Evolutionary conservation across 2,113 vertebrate species (phyloP), one percentile per base, ranked within the genome.

Genomic region (Apaloderma vittatum): DNA sequence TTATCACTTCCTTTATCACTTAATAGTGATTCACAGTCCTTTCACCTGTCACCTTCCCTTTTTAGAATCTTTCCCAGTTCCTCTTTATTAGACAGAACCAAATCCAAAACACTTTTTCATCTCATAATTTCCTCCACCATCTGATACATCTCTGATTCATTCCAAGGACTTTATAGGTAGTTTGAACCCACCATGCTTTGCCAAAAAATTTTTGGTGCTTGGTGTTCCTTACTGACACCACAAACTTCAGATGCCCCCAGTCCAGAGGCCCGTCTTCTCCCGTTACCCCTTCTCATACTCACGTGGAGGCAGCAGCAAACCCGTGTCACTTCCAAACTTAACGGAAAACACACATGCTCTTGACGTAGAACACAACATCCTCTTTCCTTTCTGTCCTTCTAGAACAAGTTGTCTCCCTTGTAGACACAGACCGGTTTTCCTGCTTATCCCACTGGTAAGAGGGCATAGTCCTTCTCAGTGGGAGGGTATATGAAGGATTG

Each of bases 91-190:
- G 26, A 40, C 15, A 74, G 51, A 91, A 58, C 6, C 48, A 81
- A 79, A 87, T 37, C 21, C 32, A 61, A 51, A 88, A 1, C 16
- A 40, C 9, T 70, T 62, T 8, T 0, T 83, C 22, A 86, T 24
- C 29, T 68, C 59, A 37, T 20, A 22, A 62, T 51, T 86, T 83
- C 36, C 34, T 63, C 16, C 32, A 23, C 16, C 4, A 2, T 77
- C 77, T 1, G 1, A 63, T 55, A 37, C 0, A 0, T 24, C 37
- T 8, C 23, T 51, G 9, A 48, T 72, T 78, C 0, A 37, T 83
- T 88, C 70, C 46, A 86, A 73, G 24, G n/a, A 23, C 24, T 62
- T 61, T 36, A 52, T 6, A 11, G 20, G 34, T 8, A 48, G 20
- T 49, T 94, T 86, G 34, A 95, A 51, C 9, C 4, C 46, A 34